phyloP scores from a whole-genome alignment of 1,140 invertebrate genomes.

The Heterodera carotae region DNA sequence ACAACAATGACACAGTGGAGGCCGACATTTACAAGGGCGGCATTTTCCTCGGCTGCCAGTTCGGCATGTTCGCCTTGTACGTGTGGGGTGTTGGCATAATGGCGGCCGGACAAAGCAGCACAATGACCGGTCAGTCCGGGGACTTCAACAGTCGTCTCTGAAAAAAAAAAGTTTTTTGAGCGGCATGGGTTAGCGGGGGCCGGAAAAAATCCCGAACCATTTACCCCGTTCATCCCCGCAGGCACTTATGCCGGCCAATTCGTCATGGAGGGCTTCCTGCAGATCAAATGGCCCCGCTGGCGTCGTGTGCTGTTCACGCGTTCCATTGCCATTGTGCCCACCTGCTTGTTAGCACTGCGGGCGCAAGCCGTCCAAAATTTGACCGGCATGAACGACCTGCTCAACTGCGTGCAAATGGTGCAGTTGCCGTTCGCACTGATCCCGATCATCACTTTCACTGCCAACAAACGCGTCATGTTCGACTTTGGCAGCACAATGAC shows the following conservation, averaged over 20 bases:
- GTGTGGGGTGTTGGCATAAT: conserved; percentile 88
- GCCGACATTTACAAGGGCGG: conserved; percentile 66
- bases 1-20: conserved; percentile 50
- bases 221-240: not conserved
- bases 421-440: conserved; percentile 73
- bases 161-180: too few relatives aligned
- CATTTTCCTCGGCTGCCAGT: conserved; percentile 76
- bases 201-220: conserved; percentile 35
- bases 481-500: conserved; percentile 78
- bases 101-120: conserved; percentile 81
- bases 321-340: conserved; percentile 83
- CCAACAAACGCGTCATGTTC: conserved; percentile 79
- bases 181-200: conserved; percentile 54
- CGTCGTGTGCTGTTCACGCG: conserved; percentile 83
- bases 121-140: conserved; percentile 78
- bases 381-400: conserved; percentile 82
- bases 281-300: conserved; percentile 84
- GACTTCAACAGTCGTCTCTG: too few relatives aligned
- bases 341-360: conserved; percentile 75
- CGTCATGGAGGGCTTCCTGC: conserved; percentile 80
- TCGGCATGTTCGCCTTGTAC: conserved; percentile 79
- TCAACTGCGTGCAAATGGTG: conserved; percentile 73
- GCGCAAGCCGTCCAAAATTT: conserved; percentile 75
- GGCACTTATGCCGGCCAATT: conserved; percentile 72
- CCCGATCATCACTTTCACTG: conserved; percentile 85